Conservation (phyloP, 2,888 invertebrate genomes). For the Keiferia lycopersicella region DNA sequence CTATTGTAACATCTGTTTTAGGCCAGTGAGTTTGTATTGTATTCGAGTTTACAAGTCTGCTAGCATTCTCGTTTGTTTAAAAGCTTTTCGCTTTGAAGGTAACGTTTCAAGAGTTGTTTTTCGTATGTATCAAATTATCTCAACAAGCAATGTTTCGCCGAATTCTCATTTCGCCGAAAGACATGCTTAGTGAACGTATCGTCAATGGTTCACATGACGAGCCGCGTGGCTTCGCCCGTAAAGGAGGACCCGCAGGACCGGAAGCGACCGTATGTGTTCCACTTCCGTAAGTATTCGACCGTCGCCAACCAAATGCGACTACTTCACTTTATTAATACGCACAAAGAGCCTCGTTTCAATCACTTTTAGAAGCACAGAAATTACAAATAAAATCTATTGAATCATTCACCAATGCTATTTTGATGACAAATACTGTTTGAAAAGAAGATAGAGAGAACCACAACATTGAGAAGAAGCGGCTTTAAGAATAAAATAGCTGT, state of each 20-base stretch:
- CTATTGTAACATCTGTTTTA: background rate
- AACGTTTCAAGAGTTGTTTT: background rate
- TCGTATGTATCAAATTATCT: background rate
- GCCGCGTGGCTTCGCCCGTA: background rate
- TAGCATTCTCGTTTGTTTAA: background rate
- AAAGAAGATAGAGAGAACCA: no score
- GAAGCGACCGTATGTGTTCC: constrained; percentile 48
- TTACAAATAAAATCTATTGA: background rate
- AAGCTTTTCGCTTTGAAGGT: background rate
- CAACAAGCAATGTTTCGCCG: background rate
- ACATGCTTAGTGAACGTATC: constrained; percentile 24
- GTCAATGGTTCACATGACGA: background rate
- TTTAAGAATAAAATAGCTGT: background rate
- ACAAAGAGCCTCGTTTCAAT: background rate
- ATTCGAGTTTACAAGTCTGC: background rate
- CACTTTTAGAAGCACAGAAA: background rate
- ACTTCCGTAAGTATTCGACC: constrained; percentile 56
- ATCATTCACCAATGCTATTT: background rate
- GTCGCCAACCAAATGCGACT: constrained; percentile 24
- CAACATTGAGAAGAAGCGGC: no score
- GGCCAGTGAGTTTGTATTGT: constrained; percentile 1
- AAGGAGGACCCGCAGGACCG: constrained; percentile 37
- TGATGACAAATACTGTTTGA: background rate
- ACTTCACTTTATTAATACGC: background rate
- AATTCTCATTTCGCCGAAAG: constrained; percentile 1